These are phyloP conservation scores for Conchocele bisecta DNA, from an alignment of 2,888 invertebrate genomes.

Conservation along the genomic window DNA sequence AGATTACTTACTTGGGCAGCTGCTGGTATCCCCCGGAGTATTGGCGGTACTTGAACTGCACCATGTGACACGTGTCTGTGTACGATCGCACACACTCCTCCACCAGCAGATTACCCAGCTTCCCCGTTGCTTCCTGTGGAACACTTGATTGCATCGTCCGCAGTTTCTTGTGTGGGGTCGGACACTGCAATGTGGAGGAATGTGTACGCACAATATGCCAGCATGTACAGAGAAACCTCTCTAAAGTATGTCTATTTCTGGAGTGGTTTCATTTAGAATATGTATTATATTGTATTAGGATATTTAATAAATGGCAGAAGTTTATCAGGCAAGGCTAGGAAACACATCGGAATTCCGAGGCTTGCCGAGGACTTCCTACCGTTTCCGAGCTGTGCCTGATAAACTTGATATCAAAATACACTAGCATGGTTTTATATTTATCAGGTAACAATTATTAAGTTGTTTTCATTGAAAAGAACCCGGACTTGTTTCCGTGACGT, in stretches of 20 bases:
- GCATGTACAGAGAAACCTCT: background rate
- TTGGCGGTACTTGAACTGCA: conserved; percentile 94
- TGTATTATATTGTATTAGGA: background rate
- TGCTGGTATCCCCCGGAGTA: conserved; percentile 95
- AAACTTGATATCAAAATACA: too few species aligned
- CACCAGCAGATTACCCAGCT: conserved; percentile 86
- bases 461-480: too few species aligned
- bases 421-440: too few species aligned
- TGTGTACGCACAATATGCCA: too few species aligned
- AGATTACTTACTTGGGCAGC: conserved; percentile 85
- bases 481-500: too few species aligned
- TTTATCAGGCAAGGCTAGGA: too few species aligned
- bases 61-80: conserved; percentile 93
- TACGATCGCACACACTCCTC: conserved; percentile 90
- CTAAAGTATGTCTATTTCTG: background rate
- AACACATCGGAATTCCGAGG: too few species aligned
- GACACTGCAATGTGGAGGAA: conserved; percentile 82
- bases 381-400: too few species aligned
- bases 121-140: conserved; percentile 83
- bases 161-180: conserved; percentile 87
- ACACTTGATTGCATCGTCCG: conserved; percentile 89
- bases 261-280: background rate
- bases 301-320: too few species aligned
- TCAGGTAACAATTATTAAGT: too few species aligned
- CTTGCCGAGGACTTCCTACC: too few species aligned